These are phyloP conservation scores for Cladorhizidae sp. DNA, from an alignment of 37 sponge, comb jelly and placozoan species.

Conservation along the genomic window DNA sequence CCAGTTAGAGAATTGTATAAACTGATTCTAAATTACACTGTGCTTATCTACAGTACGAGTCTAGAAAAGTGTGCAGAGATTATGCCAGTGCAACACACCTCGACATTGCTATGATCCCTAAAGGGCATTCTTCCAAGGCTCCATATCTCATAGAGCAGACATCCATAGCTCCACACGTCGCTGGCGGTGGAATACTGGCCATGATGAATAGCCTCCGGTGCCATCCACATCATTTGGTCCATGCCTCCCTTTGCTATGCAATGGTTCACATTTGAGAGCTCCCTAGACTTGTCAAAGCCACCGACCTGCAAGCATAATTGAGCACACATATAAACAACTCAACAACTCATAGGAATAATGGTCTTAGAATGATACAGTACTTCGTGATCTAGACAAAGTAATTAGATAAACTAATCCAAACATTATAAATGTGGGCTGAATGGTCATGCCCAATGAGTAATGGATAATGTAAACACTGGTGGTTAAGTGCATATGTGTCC, in stretches of 20 bases:
- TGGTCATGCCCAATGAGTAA: too few relatives aligned
- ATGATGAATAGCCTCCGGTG: conserved; percentile 50
- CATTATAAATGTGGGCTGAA: too few relatives aligned
- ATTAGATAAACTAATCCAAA: not conserved
- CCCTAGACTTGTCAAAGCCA: conserved; percentile 40
- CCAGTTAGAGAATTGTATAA: not conserved
- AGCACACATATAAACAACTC: not conserved
- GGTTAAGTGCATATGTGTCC: too few relatives aligned
- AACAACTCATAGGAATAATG: not conserved
- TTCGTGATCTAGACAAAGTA: not conserved
- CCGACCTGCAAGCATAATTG: conserved; percentile 43
- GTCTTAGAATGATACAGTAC: too few relatives aligned
- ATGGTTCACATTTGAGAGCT: conserved; percentile 9
- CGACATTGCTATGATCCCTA: conserved; percentile 26
- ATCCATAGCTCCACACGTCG: conserved; percentile 57
- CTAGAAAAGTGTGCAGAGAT: too few relatives aligned
- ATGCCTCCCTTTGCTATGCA: conserved; percentile 13
- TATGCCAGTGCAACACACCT: too few relatives aligned
- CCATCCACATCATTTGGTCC: conserved; percentile 43
- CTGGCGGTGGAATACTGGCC: conserved; percentile 43
- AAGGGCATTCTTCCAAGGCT: conserved; percentile 42
- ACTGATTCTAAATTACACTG: too few relatives aligned
- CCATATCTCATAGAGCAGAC: conserved; percentile 55
- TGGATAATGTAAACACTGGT: too few relatives aligned
- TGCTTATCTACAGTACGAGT: not conserved